Evolutionary conservation across 2,888 invertebrate genomes (phyloP).

Genomic region (Melinaea menophilus): DNA sequence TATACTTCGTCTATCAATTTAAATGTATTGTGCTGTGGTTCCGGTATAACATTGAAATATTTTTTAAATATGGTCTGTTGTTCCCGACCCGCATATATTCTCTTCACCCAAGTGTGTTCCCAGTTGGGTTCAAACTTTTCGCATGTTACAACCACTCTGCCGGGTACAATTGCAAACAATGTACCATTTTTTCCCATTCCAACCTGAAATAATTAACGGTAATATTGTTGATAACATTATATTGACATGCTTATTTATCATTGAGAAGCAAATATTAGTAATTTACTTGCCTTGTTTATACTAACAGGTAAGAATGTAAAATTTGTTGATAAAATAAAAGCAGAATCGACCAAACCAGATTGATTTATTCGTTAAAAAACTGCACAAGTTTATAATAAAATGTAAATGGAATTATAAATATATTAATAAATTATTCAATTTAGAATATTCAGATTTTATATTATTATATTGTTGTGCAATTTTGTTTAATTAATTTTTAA

Average conservation of each 20-base stretch:
- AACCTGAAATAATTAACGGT: constrained; percentile 78
- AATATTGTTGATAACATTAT: not conserved
- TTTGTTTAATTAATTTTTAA: too few relatives aligned
- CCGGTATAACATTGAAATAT: constrained; percentile 89
- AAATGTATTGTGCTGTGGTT: constrained; percentile 87
- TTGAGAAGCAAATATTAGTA: too few relatives aligned
- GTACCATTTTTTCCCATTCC: constrained; percentile 88
- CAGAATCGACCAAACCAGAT: too few relatives aligned
- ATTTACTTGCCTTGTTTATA: too few relatives aligned
- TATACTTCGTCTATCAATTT: constrained; percentile 85
- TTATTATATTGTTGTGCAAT: too few relatives aligned
- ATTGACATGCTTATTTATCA: not conserved
- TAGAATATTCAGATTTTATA: too few relatives aligned
- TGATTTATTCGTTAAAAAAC: too few relatives aligned
- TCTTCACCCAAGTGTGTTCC: constrained; percentile 85
- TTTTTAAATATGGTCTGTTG: constrained; percentile 86
- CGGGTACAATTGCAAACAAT: constrained; percentile 87
- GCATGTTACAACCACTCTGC: constrained; percentile 88
- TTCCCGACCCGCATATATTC: constrained; percentile 80
- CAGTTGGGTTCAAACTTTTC: constrained; percentile 89
- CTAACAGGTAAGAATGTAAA: too few relatives aligned
- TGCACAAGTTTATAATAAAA: too few relatives aligned
- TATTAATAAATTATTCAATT: too few relatives aligned
- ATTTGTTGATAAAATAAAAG: too few relatives aligned
- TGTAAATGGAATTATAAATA: too few relatives aligned